Evolutionary conservation across 35 echinoderm and acorn worm species (phyloP).

Genomic region (Ptychodera flava): DNA sequence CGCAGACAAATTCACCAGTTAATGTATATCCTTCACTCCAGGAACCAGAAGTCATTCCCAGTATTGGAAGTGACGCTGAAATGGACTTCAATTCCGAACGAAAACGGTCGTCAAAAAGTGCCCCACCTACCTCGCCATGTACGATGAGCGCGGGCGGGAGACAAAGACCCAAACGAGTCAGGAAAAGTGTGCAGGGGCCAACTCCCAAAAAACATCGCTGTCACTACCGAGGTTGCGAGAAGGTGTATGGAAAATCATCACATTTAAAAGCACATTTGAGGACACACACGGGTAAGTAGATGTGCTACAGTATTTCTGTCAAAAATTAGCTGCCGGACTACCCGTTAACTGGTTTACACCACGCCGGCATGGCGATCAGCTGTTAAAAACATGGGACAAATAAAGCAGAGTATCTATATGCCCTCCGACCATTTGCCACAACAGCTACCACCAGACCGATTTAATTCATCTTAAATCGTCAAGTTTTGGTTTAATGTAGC

Average conservation of each 20-base stretch:
- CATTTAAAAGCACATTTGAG: constrained; percentile 94
- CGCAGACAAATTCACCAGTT: constrained; percentile 66
- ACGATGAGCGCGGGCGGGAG: not conserved
- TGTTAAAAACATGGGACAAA: too few relatives aligned
- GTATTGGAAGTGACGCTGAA: constrained; percentile 11
- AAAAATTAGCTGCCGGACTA: too few relatives aligned
- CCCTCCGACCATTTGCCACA: too few relatives aligned
- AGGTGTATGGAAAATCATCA: constrained; percentile 97
- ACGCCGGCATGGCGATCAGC: too few relatives aligned
- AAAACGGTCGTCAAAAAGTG: not conserved
- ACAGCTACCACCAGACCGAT: too few relatives aligned
- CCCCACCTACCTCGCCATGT: not conserved
- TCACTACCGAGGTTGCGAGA: constrained; percentile 76
- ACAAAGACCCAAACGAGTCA: constrained; percentile 44
- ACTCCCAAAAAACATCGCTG: constrained; percentile 78
- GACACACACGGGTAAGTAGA: constrained; percentile 97
- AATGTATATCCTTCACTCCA: constrained; percentile 50
- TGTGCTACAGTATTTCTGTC: too few relatives aligned
- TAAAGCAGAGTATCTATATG: too few relatives aligned
- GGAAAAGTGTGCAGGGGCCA: constrained; percentile 19
- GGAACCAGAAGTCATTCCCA: constrained; percentile 9
- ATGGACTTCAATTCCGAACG: not conserved
- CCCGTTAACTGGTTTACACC: too few relatives aligned
- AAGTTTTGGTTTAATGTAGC: too few relatives aligned
- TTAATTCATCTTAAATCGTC: too few relatives aligned